Conservation (phyloP, 2,797 vertebrate genomes). For the Coregonus suidteri region DNA sequence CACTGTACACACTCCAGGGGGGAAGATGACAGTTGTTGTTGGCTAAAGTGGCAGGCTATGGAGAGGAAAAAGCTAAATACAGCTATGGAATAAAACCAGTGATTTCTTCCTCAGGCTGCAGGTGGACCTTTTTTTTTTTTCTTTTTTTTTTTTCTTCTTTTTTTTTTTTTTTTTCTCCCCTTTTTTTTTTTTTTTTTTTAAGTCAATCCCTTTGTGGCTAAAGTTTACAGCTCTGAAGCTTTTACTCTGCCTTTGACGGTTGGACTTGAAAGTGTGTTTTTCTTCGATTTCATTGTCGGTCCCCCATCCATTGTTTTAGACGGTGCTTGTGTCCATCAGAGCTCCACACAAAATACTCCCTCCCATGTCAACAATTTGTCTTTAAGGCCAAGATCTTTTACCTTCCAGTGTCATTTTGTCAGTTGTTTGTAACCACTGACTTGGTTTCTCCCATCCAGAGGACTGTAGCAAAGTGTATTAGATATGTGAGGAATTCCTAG, state of each 20-base stretch:
- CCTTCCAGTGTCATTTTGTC: conserved; percentile 12
- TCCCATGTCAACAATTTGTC: conserved; percentile 12
- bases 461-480: conserved; percentile 27
- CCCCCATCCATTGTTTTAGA: not conserved
- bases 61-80: conserved; percentile 11
- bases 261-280: not conserved
- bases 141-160: too few species aligned
- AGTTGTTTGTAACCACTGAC: conserved; percentile 11
- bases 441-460: not conserved
- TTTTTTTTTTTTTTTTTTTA: too few species aligned
- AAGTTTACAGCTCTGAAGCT: not conserved
- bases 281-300: not conserved
- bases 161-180: too few species aligned
- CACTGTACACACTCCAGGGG: conserved; percentile 10
- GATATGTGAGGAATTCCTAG: conserved; percentile 61
- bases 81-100: not conserved
- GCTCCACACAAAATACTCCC: not conserved
- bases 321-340: not conserved
- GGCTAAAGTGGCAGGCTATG: conserved; percentile 8
- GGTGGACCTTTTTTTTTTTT: too few species aligned
- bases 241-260: not conserved
- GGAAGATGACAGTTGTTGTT: conserved; percentile 16
- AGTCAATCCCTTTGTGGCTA: not conserved
- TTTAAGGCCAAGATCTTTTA: not conserved
- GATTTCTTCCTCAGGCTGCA: not conserved